Evolutionary conservation across 2,797 vertebrate species (phyloP), one percentile per base, ranked within the genome.

Genomic region (Takifugu rubripes): DNA sequence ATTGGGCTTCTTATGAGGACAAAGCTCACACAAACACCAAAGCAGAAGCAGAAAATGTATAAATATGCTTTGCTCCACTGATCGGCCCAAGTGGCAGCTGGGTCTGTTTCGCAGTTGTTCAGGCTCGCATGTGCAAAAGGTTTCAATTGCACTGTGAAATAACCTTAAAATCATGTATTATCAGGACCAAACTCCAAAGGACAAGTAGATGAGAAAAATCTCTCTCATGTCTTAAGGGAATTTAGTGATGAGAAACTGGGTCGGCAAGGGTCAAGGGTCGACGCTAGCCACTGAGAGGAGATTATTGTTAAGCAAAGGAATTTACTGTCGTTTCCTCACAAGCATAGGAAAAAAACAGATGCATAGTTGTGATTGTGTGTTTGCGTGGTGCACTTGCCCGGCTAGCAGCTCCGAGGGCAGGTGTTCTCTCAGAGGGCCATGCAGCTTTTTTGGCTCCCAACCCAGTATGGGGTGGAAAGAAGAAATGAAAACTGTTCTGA

Each of bases 401-500:
- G 64, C 65, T 16, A 25, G 49, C 26, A 66, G 72, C 72, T 59
- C 70, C 69, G 33, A 76, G 7, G 77, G 68, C 87, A 91, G 87
- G 83, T 91, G 88, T 89, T 91, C 88, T 85, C 88, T 88, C 87
- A 53, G 16, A 42, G 70, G 82, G 68, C 78, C 77, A 67, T 77
- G 66, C 65, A 78, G 78, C 69, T 78, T 77, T 78, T 78, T 81
- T 84, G 78, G 83, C 78, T 26, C 54, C 52, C 36, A 43, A 68
- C 64, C 62, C 53, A 51, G 74, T 83, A 56, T 44, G 25, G 75
- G 61, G 83, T 81, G 84, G 78, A 73, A 72, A 86, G 72, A 86
- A 90, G 88, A 75, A 86, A 43, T 4, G 12, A 43, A 12, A 43
- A 46, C 11, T 42, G 60, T 78, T 61, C 65, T 82, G 69, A 77